Conservation (phyloP, 1,140 invertebrate species). For the Saxidomus purpurata region DNA sequence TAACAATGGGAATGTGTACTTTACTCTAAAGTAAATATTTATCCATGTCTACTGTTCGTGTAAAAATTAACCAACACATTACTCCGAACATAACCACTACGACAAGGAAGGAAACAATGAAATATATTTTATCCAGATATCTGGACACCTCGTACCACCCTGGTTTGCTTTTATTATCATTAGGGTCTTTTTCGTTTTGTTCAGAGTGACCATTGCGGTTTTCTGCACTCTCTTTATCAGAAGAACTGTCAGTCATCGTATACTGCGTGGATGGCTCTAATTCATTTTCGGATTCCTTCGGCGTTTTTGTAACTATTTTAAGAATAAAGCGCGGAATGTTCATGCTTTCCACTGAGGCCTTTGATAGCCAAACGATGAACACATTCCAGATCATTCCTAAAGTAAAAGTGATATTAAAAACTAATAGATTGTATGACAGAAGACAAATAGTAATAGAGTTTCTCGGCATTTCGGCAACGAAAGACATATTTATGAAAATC, state of each 20-base stretch:
- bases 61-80: background rate
- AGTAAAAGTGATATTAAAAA: background rate
- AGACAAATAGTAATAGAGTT: background rate
- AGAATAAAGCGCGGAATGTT: background rate
- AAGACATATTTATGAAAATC: background rate
- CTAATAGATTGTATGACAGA: background rate
- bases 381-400: background rate
- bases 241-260: no score
- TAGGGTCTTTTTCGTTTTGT: background rate
- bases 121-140: background rate
- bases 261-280: no score
- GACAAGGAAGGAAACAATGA: background rate
- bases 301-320: no score
- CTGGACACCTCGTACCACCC: slow-evolving; percentile 3
- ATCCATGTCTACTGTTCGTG: no score
- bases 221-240: no score
- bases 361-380: background rate
- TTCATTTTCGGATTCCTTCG: no score
- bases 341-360: background rate
- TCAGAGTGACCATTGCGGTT: background rate
- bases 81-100: background rate
- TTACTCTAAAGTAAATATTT: no score
- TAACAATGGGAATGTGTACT: no score
- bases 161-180: background rate
- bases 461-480: background rate